Conservation (phyloP, 2,888 invertebrate genomes). For the Dugesia japonica region DNA sequence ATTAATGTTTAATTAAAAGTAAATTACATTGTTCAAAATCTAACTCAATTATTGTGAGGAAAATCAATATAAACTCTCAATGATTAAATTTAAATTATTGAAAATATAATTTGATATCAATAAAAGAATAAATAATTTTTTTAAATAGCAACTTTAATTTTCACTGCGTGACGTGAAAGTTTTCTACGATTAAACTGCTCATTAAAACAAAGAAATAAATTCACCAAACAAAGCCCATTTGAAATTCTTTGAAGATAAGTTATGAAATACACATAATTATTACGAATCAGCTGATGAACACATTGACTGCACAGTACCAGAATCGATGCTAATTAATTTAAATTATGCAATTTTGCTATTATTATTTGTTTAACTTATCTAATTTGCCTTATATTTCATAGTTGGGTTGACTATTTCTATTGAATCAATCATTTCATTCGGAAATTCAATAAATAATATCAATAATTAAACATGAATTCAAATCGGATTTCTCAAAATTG, state of each 20-base stretch:
- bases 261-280: constrained; percentile 20
- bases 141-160: background rate
- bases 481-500: background rate
- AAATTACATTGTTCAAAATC: background rate
- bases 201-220: constrained; percentile 20
- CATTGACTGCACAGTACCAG: constrained; percentile 3
- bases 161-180: constrained; percentile 10
- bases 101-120: background rate
- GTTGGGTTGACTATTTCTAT: constrained; percentile 12
- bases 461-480: constrained; percentile 20
- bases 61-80: background rate
- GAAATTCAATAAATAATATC: constrained; percentile 20
- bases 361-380: constrained; percentile 15
- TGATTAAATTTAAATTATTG: background rate
- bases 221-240: constrained; percentile 20
- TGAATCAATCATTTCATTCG: constrained; percentile 1
- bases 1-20: background rate
- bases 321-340: background rate
- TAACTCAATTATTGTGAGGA: background rate
- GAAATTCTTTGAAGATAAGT: constrained; percentile 12
- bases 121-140: background rate
- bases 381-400: constrained; percentile 14
- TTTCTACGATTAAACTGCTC: constrained; percentile 20
- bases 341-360: constrained; percentile 14
- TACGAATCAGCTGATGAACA: constrained; percentile 20